Conservation (phyloP, 2,113 vertebrate genomes). For the Colossoma macropomum region DNA sequence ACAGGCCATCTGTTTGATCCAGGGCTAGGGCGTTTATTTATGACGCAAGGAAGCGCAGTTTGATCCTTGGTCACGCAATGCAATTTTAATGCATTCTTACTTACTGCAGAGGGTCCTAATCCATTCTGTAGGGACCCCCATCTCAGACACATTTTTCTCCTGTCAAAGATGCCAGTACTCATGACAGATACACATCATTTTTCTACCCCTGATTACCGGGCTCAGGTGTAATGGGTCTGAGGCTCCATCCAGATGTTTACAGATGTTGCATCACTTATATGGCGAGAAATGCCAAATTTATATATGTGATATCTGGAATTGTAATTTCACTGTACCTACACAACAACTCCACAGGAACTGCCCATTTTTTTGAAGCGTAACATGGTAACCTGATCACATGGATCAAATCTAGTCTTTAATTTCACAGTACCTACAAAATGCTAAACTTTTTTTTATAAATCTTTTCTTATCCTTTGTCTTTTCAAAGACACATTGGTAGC, state of each 20-base stretch:
- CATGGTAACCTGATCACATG: no score
- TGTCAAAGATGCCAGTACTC: neutral
- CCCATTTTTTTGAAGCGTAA: no score
- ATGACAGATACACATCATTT: neutral
- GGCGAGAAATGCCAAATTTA: no score
- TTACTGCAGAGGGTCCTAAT: neutral
- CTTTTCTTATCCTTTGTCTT: no score
- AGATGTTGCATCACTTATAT: neutral
- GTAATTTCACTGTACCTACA: no score
- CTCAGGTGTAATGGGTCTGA: neutral
- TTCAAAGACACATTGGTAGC: no score
- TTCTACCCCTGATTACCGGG: neutral
- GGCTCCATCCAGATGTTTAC: neutral
- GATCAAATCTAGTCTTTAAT: no score
- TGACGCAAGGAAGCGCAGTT: neutral
- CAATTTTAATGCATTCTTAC: constrained; percentile 6
- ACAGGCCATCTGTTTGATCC: constrained; percentile 5
- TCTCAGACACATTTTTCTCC: neutral
- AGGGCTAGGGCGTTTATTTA: neutral
- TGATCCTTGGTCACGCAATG: neutral
- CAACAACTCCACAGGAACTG: no score
- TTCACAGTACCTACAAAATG: no score
- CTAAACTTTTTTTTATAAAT: no score
- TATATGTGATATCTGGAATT: no score
- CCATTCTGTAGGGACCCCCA: neutral